phyloP scores from a whole-genome alignment of 2,888 invertebrate genomes.

The Kuschelorhynchus macadamiae region DNA sequence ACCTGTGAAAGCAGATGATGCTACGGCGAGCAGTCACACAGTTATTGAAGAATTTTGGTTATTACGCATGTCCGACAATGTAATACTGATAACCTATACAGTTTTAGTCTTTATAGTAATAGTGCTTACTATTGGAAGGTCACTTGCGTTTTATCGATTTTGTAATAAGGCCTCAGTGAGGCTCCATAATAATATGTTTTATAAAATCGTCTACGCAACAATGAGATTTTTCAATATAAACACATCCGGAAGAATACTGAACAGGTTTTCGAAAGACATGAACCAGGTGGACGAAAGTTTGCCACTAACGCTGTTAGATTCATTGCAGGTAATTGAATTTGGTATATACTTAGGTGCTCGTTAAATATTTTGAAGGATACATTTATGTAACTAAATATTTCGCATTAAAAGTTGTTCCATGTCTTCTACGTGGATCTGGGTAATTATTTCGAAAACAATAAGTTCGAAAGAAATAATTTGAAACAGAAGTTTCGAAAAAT shows the following conservation, averaged over 20 bases:
- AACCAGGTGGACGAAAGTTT: constrained; percentile 73
- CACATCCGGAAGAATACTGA: constrained; percentile 76
- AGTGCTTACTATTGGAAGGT: constrained; percentile 68
- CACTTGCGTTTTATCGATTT: constrained; percentile 70
- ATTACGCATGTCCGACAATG: constrained; percentile 46
- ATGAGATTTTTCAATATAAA: constrained; percentile 81
- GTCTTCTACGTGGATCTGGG: too few relatives aligned
- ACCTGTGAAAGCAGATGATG: neutral
- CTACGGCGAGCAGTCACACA: neutral
- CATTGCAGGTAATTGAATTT: constrained; percentile 64
- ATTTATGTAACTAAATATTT: too few relatives aligned
- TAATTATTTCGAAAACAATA: too few relatives aligned
- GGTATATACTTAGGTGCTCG: too few relatives aligned
- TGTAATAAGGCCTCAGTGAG: constrained; percentile 72
- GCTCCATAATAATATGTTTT: constrained; percentile 72
- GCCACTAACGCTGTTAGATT: constrained; percentile 71
- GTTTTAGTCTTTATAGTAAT: constrained; percentile 62
- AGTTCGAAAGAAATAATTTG: too few relatives aligned
- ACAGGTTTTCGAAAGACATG: constrained; percentile 82
- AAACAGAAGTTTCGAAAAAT: too few relatives aligned
- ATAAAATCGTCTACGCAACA: constrained; percentile 75
- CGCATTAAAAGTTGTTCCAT: too few relatives aligned
- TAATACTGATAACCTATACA: constrained; percentile 65
- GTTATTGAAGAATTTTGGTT: constrained; percentile 39
- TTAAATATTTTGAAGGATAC: too few relatives aligned